Evolutionary conservation across 1,140 invertebrate genomes (phyloP), one percentile per base, ranked within the genome.

Genomic region (Helicoverpa armigera): DNA sequence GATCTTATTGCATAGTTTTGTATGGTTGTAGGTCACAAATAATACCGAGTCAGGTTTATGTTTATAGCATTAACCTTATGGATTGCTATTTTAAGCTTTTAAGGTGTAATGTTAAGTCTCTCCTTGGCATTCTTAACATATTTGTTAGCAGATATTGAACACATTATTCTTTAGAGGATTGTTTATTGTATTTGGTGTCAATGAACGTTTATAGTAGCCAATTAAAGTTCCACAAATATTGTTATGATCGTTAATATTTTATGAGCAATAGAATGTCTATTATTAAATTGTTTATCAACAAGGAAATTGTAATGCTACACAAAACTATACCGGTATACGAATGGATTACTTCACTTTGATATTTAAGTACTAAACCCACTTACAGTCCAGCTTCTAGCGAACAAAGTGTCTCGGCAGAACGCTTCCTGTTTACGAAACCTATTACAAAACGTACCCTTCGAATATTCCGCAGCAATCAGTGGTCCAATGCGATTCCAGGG

Each of bases 401-500:
- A 79, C 74, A 79, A 63, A 80, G 73, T 83, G 60, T 60, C 51
- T 77, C 43, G 11, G 35, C 56, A n/a, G 14, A 77, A 77, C 50
- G 48, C 67, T 82, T 86, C 82, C 83, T 85, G 85, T 84, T 85
- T 84, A 79, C 75, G 76, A 79, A 81, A 83, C 82, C 73, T n/a
- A 14, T 65, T 77, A 65, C 74, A 77, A 82, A 83, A 85, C 50
- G 77, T 86, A 86, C 86, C 88, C 85, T 86, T 86, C 60, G 70
- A 84, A 83, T 84, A 84, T 85, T 87, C 74, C 79, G 82, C 82
- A 81, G 83, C 86, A 86, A 87, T 87, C 84, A 85, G 78, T 83
- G 67, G 54, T 75, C 86, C 85, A 90, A 87, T 89, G 88, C 88
- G 86, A 89, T 85, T 93, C 93, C 93, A 91, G 92, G 90, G 90